Conservation (phyloP, 2,113 vertebrate species). For the Pelusios castaneus region DNA sequence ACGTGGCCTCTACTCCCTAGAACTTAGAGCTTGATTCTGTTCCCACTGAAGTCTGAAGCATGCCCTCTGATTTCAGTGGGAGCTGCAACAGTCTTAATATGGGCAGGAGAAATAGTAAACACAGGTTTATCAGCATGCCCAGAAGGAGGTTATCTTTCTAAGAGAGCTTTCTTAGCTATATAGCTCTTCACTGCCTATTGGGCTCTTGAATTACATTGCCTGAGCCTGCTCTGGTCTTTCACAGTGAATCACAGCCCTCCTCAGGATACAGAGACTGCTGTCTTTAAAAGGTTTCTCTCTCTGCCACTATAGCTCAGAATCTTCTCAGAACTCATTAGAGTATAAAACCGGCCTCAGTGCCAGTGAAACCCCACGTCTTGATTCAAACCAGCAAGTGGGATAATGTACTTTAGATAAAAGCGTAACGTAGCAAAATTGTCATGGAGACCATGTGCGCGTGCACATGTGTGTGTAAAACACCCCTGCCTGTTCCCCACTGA, state of each 20-base stretch:
- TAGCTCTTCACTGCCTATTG: conserved; percentile 6
- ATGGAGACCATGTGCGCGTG: neutral
- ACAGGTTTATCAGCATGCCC: neutral
- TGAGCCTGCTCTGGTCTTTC: conserved; percentile 51
- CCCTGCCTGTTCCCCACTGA: neutral
- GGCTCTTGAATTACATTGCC: conserved; percentile 40
- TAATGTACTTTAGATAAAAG: conserved; percentile 13
- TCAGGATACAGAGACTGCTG: conserved; percentile 18
- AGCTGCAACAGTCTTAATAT: neutral
- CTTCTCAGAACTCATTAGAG: conserved; percentile 41
- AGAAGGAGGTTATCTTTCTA: neutral
- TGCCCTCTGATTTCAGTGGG: neutral
- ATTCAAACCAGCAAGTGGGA: conserved; percentile 32
- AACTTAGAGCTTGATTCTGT: neutral
- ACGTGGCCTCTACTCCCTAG: neutral
- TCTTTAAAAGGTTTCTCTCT: conserved; percentile 42
- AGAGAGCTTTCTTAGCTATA: conserved; percentile 23
- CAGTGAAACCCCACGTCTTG: conserved; percentile 34
- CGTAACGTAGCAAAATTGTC: conserved; percentile 34
- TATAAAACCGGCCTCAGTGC: conserved; percentile 19
- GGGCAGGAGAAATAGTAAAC: neutral
- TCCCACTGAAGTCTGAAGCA: neutral
- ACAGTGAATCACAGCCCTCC: conserved; percentile 34
- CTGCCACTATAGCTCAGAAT: conserved; percentile 40
- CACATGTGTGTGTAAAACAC: neutral